Conservation (phyloP, 2,888 invertebrate genomes). For the Epinotia demarniana region DNA sequence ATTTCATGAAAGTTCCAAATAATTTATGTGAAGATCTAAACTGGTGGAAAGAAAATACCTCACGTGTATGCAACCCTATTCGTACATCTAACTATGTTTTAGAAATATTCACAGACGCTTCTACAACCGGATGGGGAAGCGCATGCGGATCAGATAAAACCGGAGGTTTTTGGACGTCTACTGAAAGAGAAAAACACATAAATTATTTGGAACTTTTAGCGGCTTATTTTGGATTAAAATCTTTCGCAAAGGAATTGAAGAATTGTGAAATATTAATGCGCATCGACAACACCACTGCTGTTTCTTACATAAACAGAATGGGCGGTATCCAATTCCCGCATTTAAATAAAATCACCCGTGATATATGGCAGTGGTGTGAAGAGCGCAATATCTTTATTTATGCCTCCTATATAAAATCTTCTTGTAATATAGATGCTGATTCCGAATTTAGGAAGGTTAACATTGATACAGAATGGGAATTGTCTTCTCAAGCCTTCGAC, state of each 20-base stretch:
- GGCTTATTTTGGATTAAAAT: conserved; percentile 5
- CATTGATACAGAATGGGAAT: conserved; percentile 14
- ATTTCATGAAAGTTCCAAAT: neutral
- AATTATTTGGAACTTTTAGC: conserved; percentile 16
- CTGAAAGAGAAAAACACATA: conserved; percentile 6
- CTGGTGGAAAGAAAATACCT: conserved; percentile 27
- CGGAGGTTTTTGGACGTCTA: conserved; percentile 17
- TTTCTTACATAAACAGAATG: conserved; percentile 22
- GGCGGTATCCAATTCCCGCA: neutral
- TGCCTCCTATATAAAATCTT: conserved; percentile 26
- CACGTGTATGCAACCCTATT: neutral
- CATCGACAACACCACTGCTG: conserved; percentile 36
- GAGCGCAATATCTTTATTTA: conserved; percentile 9
- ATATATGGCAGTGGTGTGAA: conserved; percentile 34
- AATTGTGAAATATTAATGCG: conserved; percentile 20
- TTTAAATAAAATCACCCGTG: conserved; percentile 1
- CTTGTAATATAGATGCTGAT: neutral
- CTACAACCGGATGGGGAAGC: neutral
- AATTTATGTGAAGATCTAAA: conserved; percentile 7
- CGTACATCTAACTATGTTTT: neutral
- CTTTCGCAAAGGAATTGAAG: conserved; percentile 12
- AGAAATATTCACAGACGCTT: conserved; percentile 6
- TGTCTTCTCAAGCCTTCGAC: neutral
- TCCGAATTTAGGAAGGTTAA: conserved; percentile 11
- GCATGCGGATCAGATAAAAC: conserved; percentile 2